phyloP scores from a whole-genome alignment of 2,113 vertebrate species.

The Zootoca vivipara region DNA sequence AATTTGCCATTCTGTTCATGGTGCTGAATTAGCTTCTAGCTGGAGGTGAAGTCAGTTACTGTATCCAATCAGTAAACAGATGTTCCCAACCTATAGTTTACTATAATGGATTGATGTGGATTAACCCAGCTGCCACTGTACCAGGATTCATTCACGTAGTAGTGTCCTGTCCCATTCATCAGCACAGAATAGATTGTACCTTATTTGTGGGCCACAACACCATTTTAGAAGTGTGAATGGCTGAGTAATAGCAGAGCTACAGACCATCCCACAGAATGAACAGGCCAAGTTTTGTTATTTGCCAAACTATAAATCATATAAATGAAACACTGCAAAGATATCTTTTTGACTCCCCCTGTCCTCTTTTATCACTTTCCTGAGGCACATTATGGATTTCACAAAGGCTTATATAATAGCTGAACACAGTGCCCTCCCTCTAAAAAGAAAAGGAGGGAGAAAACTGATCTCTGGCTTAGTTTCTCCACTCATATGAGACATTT shows the following conservation, averaged over 20 bases:
- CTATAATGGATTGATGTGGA: background rate
- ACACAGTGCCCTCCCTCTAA: background rate
- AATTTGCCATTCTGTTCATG: background rate
- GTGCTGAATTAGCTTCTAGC: background rate
- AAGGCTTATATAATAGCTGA: background rate
- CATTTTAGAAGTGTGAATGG: background rate
- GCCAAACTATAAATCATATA: conserved; percentile 21
- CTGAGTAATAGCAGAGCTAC: background rate
- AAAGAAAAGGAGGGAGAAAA: background rate
- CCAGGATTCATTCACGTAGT: background rate
- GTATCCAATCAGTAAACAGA: background rate
- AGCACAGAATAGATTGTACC: background rate
- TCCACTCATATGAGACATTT: background rate
- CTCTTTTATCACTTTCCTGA: conserved; percentile 1
- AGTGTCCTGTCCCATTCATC: background rate
- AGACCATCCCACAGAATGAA: background rate
- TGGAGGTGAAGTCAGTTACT: background rate
- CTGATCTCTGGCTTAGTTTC: background rate
- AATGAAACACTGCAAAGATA: conserved; percentile 14
- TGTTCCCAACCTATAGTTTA: background rate
- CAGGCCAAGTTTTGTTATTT: conserved; percentile 2
- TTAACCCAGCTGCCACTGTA: background rate
- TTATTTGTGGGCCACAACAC: background rate
- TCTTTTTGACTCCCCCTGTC: background rate
- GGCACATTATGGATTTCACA: conserved; percentile 7